Evolutionary conservation across 2,888 invertebrate genomes (phyloP), one percentile per base, ranked within the genome.

Genomic region (Watsonalla cultraria): DNA sequence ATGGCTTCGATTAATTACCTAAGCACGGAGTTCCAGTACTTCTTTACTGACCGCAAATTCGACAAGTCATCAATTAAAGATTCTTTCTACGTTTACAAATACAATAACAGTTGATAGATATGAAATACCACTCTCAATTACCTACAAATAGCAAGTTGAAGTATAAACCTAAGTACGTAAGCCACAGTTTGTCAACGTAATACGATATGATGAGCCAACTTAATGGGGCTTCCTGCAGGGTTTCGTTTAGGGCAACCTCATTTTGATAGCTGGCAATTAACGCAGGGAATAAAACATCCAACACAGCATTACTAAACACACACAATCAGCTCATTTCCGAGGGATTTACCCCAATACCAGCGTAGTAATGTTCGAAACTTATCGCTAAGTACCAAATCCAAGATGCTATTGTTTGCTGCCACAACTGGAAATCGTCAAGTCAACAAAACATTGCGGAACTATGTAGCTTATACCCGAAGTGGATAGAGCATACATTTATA

Each of bases 401-500:
- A 39, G 34, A 35, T 8, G 14, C 39, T 46, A 58, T 65, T 57
- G 47, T 61, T 33, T 50, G 48, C 47, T 8, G 47, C 47, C 51
- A 59, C 53, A 47, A n/a, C n/a, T n/a, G n/a, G n/a, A n/a, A 53
- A 60, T 56, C 48, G 57, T 54, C 51, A 53, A 55, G 35, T 58
- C 55, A 65, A 67, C 55, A 58, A 57, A 35, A 48, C 35, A 48
- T 35, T 47, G 24, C 24, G 35, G 35, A 35, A 48, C 47, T 35
- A 13, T 13, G 35, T 34, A 34, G 34, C 34, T 47, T 35, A 48
- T 7, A 48, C 13, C 47, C 47, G 8, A 4, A 48, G 45, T 37
- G 51, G 52, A 60, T 56, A 54, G 54, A 42, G 56, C 53, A 55
- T 54, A 55, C 60, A 56, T 60, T 54, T 56, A 56, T 52, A 48